Base-by-base conservation (phyloP, 2,797 vertebrate genomes). In the Crenichthys baileyi region DNA sequence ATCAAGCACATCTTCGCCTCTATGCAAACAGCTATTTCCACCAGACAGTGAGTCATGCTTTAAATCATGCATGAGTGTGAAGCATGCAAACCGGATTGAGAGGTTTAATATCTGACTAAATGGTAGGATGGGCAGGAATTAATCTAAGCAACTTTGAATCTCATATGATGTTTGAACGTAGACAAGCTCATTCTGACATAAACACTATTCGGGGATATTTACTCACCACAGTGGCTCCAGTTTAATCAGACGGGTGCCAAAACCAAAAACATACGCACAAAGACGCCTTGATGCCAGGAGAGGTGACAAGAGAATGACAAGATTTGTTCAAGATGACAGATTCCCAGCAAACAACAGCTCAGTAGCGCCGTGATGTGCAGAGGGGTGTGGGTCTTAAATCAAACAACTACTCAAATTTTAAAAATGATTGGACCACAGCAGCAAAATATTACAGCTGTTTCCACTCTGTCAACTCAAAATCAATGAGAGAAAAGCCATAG, bases 281-380 rank as follows among this genome's bases (percentile, higher is more conserved):
- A 77, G 79, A 72, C 8, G n/a, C 77, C 70, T 83, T 20, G 73
- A 82, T 85, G 80, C 79, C 70, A 26, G 65, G 50, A 70, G 71
- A 83, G 83, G 88, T 90, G 88, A 89, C 81, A 83, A 82, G 26
- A 76, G 75, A 85, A 79, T 24, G 58, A 78, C 80, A 79, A 88
- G 83, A 89, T 85, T 89, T 91, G 88, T 82, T 89, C 76, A 79
- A 84, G 81, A 73, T 88, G 78, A 89, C 91, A 85, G 85, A 84
- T 78, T 86, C 80, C 72, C 72, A 44, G 75, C 79, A 73, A 85
- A 85, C 39, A 79, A 70, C 73, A 79, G 81, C 83, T 87, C 83
- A 56, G 80, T 68, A 80, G 58, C 55, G 29, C 65, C 13, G 75
- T 78, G 85, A 81, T 86, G 85, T 85, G 86, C 75, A 86, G 87